Base-by-base conservation (phyloP, 2,797 vertebrate species). In the Paedocypris micromegethes region DNA sequence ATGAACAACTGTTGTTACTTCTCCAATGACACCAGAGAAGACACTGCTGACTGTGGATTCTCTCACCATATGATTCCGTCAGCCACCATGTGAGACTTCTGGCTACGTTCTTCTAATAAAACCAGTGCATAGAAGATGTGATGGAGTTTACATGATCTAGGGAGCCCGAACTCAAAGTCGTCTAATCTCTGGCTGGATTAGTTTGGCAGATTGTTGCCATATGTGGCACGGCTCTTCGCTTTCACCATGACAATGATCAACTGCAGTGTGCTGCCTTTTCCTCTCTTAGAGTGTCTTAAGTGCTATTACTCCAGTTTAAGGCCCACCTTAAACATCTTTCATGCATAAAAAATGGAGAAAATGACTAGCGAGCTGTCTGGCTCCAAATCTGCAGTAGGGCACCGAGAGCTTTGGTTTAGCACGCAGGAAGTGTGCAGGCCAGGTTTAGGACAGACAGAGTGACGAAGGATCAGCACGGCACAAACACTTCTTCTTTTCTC, bases 161-260 rank as follows among this genome's bases (percentile, higher is more conserved):
- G 64, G 72, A 85, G 84, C 79, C 86, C 83, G 84, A 84, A 88
- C 85, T 83, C 82, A 83, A 85, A 87, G 85, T 79, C 81, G 83
- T 83, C 86, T 82, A 87, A 86, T 85, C 83, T 79, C 69, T 70
- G 74, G 75, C 71, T 71, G 84, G 84, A 88, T 88, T 85, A 88
- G 83, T 86, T 83, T 86, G 87, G 82, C 88, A 88, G 87, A 88
- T 90, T 85, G 87, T 86, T 89, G 87, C 90, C 90, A 91, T 85
- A 90, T 91, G 90, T 80, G 85, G 84, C 87, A 89, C 85, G 86
- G 82, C 78, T 82, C 85, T 83, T 74, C 75, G 64, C 83, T 84
- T 80, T 40, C 60, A 69, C 84, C 77, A 73, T 86, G 86, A 87
- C 87, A 90, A 84, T 86, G 87, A 89, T 89, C 83, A 75, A 87